Evolutionary conservation across 2,888 invertebrate genomes (phyloP), one percentile per base, ranked within the genome.

Genomic region (Cylindroiulus punctatus): DNA sequence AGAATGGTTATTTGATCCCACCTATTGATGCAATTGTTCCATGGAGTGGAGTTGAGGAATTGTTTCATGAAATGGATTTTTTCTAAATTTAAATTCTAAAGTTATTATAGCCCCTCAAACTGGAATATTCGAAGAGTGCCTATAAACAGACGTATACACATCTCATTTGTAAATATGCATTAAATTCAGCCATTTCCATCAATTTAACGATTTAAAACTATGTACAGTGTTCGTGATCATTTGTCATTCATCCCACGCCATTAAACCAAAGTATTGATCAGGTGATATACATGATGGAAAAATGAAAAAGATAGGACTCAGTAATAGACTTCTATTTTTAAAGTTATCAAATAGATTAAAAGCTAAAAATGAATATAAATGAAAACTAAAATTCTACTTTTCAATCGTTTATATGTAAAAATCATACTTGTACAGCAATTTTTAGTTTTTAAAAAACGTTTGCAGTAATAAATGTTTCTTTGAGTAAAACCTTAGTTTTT

Each of bases 401-500:
- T 26, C 26, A 65, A 26, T 26, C 65, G 10, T 26, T 7, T 65
- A 22, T 76, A 32, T 85, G 85, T 85, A 81, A 85, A 81, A 42
- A n/a, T 65, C 81, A 40, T 85, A 65, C 44, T 85, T 85, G 81
- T 85, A 85, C 76, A 85, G 65, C 65, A 65, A 26, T 65, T 65
- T 26, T 65, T 26, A 65, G 65, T 65, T 65, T 65, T 65, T 26
- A 22, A 65, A 65, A 12, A 57, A 65, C 8, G 65, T 65, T 65
- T 65, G 26, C 26, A 65, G 65, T 26, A 65, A 65, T 65, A 65
- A 65, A 65, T 26, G 12, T 44, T 44, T 65, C 65, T 65, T 65
- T 26, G 26, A 26, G 26, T 65, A 65, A 65, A 65, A 65, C 44
- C 4, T 44, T 44, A 5, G 10, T 44, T 1, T 44, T 44, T 44